These are phyloP conservation scores for Mythimna ferrago DNA, from an alignment of 2,888 invertebrate species.

Conservation along the genomic window DNA sequence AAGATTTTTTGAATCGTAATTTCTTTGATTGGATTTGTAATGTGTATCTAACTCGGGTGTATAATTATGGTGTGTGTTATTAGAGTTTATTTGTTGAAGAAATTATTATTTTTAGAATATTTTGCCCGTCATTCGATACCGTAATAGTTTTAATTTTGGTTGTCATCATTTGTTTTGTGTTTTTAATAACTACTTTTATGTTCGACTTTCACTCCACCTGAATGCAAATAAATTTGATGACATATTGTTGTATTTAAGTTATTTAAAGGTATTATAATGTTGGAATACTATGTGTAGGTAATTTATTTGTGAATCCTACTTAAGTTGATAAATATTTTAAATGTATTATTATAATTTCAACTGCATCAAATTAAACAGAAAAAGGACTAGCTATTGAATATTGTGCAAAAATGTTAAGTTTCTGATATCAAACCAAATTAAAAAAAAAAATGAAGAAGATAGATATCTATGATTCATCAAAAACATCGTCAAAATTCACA, in stretches of 20 bases:
- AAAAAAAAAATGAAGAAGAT: background rate
- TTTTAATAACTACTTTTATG: background rate
- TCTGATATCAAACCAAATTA: background rate
- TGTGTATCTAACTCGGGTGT: conserved; percentile 27
- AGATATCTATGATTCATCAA: conserved; percentile 25
- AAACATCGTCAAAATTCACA: conserved; percentile 8
- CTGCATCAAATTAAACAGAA: background rate
- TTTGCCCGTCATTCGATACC: background rate
- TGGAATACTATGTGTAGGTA: no score
- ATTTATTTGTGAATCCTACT: background rate
- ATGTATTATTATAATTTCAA: conserved; percentile 24
- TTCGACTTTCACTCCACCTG: background rate
- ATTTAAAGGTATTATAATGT: no score
- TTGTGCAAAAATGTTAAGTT: background rate
- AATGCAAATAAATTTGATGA: no score
- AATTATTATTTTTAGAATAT: conserved; percentile 1
- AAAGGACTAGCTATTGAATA: background rate
- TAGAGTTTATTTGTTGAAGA: conserved; percentile 19
- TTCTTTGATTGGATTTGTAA: conserved; percentile 37
- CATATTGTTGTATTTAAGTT: no score
- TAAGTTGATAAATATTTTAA: background rate
- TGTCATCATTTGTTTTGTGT: background rate
- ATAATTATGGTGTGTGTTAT: conserved; percentile 32
- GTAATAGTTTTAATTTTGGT: background rate
- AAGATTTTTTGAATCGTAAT: conserved; percentile 39